Conservation (phyloP, 1,140 invertebrate species). For the Orchesella cincta region DNA sequence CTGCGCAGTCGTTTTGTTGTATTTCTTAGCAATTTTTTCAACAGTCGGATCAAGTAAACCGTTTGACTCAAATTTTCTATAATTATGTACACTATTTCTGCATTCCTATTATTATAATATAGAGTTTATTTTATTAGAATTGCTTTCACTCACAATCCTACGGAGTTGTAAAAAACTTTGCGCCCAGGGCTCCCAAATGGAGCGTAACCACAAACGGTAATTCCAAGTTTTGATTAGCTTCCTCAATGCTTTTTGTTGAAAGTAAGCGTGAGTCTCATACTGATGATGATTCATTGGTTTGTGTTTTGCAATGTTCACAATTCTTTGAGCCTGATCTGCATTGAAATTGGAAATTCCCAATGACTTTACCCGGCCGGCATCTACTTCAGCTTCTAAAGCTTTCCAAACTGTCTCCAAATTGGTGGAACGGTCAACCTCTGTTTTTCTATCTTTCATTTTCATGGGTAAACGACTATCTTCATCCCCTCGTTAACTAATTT, state of each 20-base stretch:
- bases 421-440: conserved; percentile 67
- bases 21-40: conserved; percentile 53
- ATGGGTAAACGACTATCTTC: too few species aligned
- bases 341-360: conserved; percentile 66
- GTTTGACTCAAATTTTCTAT: conserved; percentile 33
- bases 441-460: conserved; percentile 62
- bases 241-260: conserved; percentile 58
- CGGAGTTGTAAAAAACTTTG: conserved; percentile 12
- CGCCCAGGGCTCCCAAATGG: conserved; percentile 75
- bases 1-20: conserved; percentile 56
- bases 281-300: conserved; percentile 61
- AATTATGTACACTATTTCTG: too few species aligned
- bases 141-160: conserved; percentile 14
- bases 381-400: conserved; percentile 59
- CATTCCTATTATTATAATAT: too few species aligned
- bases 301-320: conserved; percentile 57
- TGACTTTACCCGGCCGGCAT: conserved; percentile 61
- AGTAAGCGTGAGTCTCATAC: conserved; percentile 60
- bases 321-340: conserved; percentile 58
- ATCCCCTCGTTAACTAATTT: too few species aligned
- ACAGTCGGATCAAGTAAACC: conserved; percentile 54
- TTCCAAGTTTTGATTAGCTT: conserved; percentile 55
- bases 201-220: conserved; percentile 76
- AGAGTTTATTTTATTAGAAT: neutral
- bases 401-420: conserved; percentile 74